Evolutionary conservation across 2,888 invertebrate species (phyloP).

Genomic region (Palloptera scutellata): DNA sequence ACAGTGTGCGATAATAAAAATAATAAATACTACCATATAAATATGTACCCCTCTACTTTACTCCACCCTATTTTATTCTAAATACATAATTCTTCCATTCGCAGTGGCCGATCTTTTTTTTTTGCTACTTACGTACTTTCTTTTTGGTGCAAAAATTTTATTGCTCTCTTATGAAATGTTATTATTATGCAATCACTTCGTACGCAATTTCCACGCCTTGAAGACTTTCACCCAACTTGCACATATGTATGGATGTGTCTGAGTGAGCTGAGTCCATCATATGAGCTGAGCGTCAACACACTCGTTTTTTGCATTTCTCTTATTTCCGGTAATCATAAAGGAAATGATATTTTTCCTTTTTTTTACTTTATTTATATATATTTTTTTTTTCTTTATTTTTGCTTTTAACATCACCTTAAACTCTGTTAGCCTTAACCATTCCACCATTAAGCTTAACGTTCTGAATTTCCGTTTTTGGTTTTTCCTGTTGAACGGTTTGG

Average conservation of each 20-base stretch:
- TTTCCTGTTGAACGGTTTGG: constrained; percentile 68
- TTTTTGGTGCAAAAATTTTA: constrained; percentile 16
- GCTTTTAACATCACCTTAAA: constrained; percentile 8
- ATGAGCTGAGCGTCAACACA: not conserved
- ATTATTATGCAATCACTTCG: too few species aligned
- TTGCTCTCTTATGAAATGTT: not conserved
- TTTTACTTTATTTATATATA: too few species aligned
- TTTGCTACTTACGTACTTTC: not conserved
- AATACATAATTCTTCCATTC: too few species aligned
- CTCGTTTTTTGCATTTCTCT: constrained; percentile 22
- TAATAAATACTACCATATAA: too few species aligned
- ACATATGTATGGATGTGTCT: constrained; percentile 31
- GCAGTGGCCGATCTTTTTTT: not conserved
- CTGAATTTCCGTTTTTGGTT: constrained; percentile 63
- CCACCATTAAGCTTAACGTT: constrained; percentile 52
- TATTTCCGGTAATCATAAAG: constrained; percentile 52
- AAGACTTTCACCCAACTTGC: constrained; percentile 39
- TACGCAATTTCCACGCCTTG: constrained; percentile 39
- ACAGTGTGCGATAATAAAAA: too few species aligned
- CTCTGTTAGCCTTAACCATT: constrained; percentile 4
- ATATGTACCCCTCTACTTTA: too few species aligned
- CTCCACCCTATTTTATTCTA: too few species aligned
- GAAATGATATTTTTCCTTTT: constrained; percentile 53
- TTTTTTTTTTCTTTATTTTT: constrained; percentile 45
- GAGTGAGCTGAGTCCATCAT: constrained; percentile 13